Base-by-base conservation (phyloP, 2,113 vertebrate species). In the Grammomys dolichurus region DNA sequence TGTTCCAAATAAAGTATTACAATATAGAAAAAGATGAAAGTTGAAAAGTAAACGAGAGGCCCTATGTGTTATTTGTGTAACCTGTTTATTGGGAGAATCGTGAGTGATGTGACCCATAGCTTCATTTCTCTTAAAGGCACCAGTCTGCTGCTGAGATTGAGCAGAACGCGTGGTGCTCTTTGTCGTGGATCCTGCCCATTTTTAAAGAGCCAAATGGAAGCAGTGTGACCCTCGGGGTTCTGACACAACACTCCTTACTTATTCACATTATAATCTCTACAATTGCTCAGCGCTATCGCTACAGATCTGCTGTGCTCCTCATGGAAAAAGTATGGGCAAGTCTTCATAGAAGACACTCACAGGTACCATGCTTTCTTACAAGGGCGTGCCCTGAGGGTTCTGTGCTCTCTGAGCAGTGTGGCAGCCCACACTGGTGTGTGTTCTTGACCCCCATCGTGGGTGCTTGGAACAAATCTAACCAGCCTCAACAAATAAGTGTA, bases 311-410 rank as follows among this genome's bases (percentile, higher is more conserved):
- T 3, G n/a, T n/a, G 77, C 51, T 48, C 24, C 40, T 36, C 70
- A 4, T 19, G 72, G 16, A 24, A 17, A 6, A 51, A 80, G 56
- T 67, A 19, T 24, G 19, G 70, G 20, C 46, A 70, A 5, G 1
- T 3, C 5, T 17, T 7, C 16, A 9, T 3, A 5, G 1, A 43
- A 48, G 48, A 63, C 48, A 36, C 14, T 40, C 46, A 6, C 0
- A 28, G 22, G 24, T 0, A 54, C 3, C 5, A 7, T 1, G 4
- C 19, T 86, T 28, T 7, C n/a, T 46, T 17, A 20, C 1, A 40
- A 60, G 46, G 11, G 73, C 1, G 3, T 5, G 28, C 0, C 0
- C 3, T 54, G 6, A 69, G 3, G 8, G 36, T n/a, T 33, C 3
- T 13, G 51, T 48, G 48, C 86, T n/a, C n/a, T 78, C 48, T 14